A percentile compares a stretch with the other conserved stretches of the same genome.
Evolutionary conservation across 2,113 vertebrate species (phyloP).

Genomic region (Arvicanthis niloticus): DNA sequence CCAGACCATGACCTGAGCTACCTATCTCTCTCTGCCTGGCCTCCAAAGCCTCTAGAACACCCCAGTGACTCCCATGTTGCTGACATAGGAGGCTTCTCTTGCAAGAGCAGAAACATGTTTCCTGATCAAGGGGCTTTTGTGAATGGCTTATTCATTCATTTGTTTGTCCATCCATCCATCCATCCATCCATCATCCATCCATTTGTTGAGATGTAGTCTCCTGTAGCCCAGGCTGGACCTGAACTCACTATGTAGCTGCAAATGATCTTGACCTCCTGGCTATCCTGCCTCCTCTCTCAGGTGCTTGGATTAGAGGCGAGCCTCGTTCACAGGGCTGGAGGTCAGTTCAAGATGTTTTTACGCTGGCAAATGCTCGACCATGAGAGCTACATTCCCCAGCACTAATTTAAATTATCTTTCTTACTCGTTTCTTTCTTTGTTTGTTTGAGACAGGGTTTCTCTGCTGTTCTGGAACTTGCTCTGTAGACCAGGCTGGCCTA

Average conservation of each 20-base stretch:
- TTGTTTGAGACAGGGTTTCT: not conserved
- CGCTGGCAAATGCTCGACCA: not conserved
- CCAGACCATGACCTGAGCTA: not conserved
- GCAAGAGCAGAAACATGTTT: not conserved
- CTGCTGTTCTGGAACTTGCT: not conserved
- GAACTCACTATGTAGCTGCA: not conserved
- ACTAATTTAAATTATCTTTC: not conserved
- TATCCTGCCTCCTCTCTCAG: not conserved
- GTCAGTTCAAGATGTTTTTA: not conserved
- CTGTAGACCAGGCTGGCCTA: not conserved
- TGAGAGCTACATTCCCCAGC: not conserved
- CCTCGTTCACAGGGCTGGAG: not conserved
- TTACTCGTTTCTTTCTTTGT: not conserved
- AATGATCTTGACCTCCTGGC: not conserved
- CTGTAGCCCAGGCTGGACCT: too few species aligned
- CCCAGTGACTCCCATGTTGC: not conserved
- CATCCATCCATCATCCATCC: too few species aligned
- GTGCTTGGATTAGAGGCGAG: not conserved
- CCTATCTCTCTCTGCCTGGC: not conserved
- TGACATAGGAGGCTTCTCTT: not conserved
- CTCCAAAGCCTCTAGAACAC: too few species aligned
- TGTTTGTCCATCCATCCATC: too few species aligned
- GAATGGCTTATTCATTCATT: too few species aligned
- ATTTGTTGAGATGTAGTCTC: not conserved
- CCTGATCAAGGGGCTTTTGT: not conserved